These are phyloP conservation scores for Sylvilagus floridanus DNA, from an alignment of 2,797 vertebrate genomes.

Conservation along the genomic window DNA sequence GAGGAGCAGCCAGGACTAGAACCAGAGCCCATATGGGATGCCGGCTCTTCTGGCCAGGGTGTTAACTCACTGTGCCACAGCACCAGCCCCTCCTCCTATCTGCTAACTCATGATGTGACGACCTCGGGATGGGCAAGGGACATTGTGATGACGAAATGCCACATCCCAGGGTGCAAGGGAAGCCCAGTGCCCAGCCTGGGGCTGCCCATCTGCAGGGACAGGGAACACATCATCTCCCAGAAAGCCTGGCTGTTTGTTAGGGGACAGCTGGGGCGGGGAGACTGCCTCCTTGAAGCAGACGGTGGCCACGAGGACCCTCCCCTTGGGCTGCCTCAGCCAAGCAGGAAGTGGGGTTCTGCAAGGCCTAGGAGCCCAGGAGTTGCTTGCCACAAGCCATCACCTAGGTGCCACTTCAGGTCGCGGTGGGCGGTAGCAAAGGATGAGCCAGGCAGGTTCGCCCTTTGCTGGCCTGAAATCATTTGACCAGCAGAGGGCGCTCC, in stretches of 20 bases:
- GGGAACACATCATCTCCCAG: not conserved
- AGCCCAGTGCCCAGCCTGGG: not conserved
- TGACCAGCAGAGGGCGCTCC: constrained; percentile 72
- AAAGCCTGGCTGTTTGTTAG: not conserved
- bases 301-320: not conserved
- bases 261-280: not conserved
- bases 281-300: not conserved
- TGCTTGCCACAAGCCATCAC: not conserved
- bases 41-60: no score
- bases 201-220: not conserved
- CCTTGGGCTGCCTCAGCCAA: not conserved
- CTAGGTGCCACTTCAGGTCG: not conserved
- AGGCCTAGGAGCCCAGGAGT: not conserved
- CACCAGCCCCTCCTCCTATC: not conserved
- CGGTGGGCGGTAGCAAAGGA: not conserved
- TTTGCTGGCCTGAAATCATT: not conserved
- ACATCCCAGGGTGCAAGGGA: not conserved
- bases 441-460: not conserved
- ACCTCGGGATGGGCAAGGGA: not conserved
- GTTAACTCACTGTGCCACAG: no score
- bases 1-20: no score
- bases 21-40: no score
- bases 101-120: not conserved
- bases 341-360: not conserved
- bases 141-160: not conserved